Percentiles rank a stretch among this genome's conserved stretches.
These are phyloP conservation scores for Coracopsis vasa DNA, from an alignment of 2,113 vertebrate species.

Conservation along the genomic window DNA sequence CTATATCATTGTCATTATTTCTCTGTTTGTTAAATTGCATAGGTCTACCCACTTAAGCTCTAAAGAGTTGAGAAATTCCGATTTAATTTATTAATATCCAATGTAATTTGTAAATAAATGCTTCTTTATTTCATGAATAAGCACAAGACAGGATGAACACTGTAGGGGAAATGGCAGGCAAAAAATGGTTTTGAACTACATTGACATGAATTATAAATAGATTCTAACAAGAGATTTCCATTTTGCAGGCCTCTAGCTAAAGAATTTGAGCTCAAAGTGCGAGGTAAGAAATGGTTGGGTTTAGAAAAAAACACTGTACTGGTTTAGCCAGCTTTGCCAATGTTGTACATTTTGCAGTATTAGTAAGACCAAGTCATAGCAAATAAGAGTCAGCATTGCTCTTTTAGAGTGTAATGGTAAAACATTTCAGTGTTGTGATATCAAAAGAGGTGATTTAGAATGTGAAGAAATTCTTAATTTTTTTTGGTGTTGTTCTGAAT, in stretches of 20 bases:
- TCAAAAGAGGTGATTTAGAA: conserved; percentile 33
- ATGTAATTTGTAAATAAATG: neutral
- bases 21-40: neutral
- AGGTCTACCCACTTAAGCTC: neutral
- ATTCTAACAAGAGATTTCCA: neutral
- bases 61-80: neutral
- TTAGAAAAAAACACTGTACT: neutral
- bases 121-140: neutral
- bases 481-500: neutral
- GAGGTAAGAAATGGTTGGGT: neutral
- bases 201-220: neutral
- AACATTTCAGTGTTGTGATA: conserved; percentile 27
- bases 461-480: conserved; percentile 22
- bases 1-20: neutral
- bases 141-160: neutral
- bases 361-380: conserved; percentile 21
- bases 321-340: conserved; percentile 18
- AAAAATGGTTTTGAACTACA: neutral
- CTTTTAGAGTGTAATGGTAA: conserved; percentile 16
- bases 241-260: neutral
- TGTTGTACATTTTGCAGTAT: neutral
- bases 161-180: neutral
- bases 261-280: neutral
- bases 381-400: conserved; percentile 15
- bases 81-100: neutral